Evolutionary conservation across 2,797 vertebrate species (phyloP).

Genomic region (Nannoperca australis): DNA sequence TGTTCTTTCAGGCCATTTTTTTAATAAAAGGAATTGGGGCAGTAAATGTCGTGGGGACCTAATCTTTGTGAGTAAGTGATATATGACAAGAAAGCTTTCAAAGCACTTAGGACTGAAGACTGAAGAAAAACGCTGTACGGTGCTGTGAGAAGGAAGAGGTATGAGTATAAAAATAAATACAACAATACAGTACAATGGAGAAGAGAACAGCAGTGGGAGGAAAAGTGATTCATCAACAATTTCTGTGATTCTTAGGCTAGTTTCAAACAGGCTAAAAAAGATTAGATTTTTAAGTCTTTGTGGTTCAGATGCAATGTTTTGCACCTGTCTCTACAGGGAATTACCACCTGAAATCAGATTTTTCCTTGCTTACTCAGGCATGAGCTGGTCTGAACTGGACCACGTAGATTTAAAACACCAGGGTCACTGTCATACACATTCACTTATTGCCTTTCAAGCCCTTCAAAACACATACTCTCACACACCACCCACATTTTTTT

Average conservation of each 20-base stretch:
- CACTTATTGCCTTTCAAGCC: conserved; percentile 14
- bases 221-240: conserved; percentile 82
- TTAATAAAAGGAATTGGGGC: conserved; percentile 65
- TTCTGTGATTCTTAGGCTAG: conserved; percentile 74
- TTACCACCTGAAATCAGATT: conserved; percentile 47
- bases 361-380: conserved; percentile 17
- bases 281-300: conserved; percentile 72
- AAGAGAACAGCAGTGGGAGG: conserved; percentile 77
- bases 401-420: conserved; percentile 27
- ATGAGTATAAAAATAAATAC: conserved; percentile 80
- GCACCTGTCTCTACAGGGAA: conserved; percentile 37
- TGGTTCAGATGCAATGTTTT: conserved; percentile 39
- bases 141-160: conserved; percentile 76
- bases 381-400: conserved; percentile 32
- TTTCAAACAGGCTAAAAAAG: conserved; percentile 71
- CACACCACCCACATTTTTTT: not conserved
- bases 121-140: conserved; percentile 65
- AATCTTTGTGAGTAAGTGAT: conserved; percentile 77
- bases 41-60: conserved; percentile 70
- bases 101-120: conserved; percentile 76
- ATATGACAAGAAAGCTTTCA: conserved; percentile 78
- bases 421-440: conserved; percentile 5
- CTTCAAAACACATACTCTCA: conserved; percentile 5
- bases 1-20: conserved; percentile 65
- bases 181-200: conserved; percentile 72